A percentile compares a stretch with the other conserved stretches of the same genome.
Conservation (phyloP, 2,797 vertebrate species). For the Sebastes cheni region DNA sequence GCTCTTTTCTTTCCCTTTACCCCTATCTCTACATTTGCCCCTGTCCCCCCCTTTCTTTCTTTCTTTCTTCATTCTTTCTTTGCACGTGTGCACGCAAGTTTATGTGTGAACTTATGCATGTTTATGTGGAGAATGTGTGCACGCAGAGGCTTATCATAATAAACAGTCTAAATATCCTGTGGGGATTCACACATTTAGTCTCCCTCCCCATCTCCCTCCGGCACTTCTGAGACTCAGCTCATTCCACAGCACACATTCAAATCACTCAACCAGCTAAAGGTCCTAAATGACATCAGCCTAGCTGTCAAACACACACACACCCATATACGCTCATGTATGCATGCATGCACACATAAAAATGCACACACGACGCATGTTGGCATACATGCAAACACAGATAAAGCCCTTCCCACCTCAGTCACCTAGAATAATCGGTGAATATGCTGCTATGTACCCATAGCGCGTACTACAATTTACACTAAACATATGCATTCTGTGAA, state of each 20-base stretch:
- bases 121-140: constrained; percentile 13
- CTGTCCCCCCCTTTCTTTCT: neutral
- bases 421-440: constrained; percentile 16
- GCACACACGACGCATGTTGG: neutral
- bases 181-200: constrained; percentile 60
- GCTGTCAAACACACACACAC: constrained; percentile 33
- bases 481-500: constrained; percentile 16
- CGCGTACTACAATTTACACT: neutral
- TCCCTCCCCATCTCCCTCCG: constrained; percentile 30
- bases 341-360: constrained; percentile 18
- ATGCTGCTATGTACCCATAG: neutral
- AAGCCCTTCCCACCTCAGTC: constrained; percentile 19
- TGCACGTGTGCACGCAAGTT: neutral
- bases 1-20: neutral
- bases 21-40: neutral
- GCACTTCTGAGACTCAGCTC: constrained; percentile 55
- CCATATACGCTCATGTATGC: neutral
- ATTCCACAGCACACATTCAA: constrained; percentile 62
- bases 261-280: constrained; percentile 69
- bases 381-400: neutral
- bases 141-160: constrained; percentile 55
- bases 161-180: constrained; percentile 64
- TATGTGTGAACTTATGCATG: constrained; percentile 5
- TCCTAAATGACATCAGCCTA: constrained; percentile 65
- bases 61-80: constrained; percentile 6